Base-by-base conservation (phyloP, 2,113 vertebrate genomes). In the Passer montanus region DNA sequence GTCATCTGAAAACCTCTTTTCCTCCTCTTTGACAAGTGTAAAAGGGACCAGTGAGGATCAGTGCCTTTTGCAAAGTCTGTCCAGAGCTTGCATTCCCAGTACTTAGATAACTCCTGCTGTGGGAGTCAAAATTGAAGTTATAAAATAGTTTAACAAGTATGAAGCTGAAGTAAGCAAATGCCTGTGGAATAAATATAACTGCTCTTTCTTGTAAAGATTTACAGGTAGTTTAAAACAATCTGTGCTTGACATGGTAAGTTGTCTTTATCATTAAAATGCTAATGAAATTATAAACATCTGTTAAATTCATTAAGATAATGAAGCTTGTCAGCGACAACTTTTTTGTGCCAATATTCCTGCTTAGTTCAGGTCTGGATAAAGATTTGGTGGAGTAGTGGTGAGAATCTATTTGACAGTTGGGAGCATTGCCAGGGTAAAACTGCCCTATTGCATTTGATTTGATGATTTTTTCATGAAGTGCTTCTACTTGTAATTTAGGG, bases 201-300 rank as follows among this genome's bases (percentile, higher is more conserved):
- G 56, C n/a, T 59, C 56, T 59, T 59, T 59, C 56, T 35, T 35
- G n/a, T 59, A 16, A 59, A 35, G 88, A 91, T 93, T 95, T 96
- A 94, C 67, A 67, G 84, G 64, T 92, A 90, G 80, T 97, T 98
- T 93, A 82, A 97, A 97, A 90, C 70, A 96, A 83, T 95, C 75
- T 33, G 27, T 95, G 47, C 96, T 97, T 97, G 91, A 97, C 79
- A 30, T 89, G 69, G 79, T 87, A 96, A 97, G 85, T 90, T 97
- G 80, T 90, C 86, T 95, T 90, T 83, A 89, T 95, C 81, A 69
- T 96, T 97, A 95, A 96, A 97, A 98, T 97, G 93, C 89, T 98
- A 98, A 97, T 98, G 93, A 97, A 97, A 97, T 95, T 49, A 84
- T 97, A 98, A 98, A 94, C 95, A 96, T 95, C 91, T 98, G 96